These are phyloP conservation scores for Notolepis coatsorum DNA, from an alignment of 2,797 vertebrate genomes.

Conservation along the genomic window DNA sequence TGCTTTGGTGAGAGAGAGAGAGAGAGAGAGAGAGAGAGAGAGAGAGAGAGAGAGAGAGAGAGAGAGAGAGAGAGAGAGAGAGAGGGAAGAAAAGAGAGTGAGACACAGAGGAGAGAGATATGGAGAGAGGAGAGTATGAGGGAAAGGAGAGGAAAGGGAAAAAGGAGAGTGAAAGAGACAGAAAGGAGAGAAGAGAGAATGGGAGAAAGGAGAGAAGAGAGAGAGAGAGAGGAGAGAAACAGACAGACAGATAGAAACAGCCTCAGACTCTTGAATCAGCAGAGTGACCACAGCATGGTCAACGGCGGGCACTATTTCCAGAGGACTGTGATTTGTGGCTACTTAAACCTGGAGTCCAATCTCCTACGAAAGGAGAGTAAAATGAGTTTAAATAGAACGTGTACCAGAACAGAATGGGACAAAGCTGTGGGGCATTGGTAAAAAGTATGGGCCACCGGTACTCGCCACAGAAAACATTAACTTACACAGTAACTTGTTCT, in stretches of 20 bases:
- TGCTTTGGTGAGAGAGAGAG: slow-evolving; percentile 16
- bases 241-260: slow-evolving; percentile 42
- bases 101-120: not conserved
- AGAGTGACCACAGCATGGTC: slow-evolving; percentile 71
- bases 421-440: slow-evolving; percentile 15
- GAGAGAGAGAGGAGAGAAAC: slow-evolving; percentile 30
- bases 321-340: slow-evolving; percentile 78
- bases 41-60: too few species aligned
- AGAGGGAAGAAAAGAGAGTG: slow-evolving; percentile 20
- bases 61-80: slow-evolving; percentile 26
- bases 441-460: too few species aligned
- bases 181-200: slow-evolving; percentile 13
- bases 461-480: too few species aligned
- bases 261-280: slow-evolving; percentile 75
- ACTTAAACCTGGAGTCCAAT: slow-evolving; percentile 67
- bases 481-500: too few species aligned
- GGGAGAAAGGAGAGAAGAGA: slow-evolving; percentile 20
- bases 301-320: slow-evolving; percentile 77
- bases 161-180: slow-evolving; percentile 17
- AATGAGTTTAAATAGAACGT: slow-evolving; percentile 48
- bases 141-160: slow-evolving; percentile 3
- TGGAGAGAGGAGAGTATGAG: too few species aligned
- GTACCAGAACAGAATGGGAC: slow-evolving; percentile 39
- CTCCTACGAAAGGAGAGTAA: slow-evolving; percentile 39
- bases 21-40: slow-evolving; percentile 25